Percentiles rank a stretch among this genome's conserved stretches.
Conservation (phyloP, 2,888 invertebrate species). For the Tiphia femorata region DNA sequence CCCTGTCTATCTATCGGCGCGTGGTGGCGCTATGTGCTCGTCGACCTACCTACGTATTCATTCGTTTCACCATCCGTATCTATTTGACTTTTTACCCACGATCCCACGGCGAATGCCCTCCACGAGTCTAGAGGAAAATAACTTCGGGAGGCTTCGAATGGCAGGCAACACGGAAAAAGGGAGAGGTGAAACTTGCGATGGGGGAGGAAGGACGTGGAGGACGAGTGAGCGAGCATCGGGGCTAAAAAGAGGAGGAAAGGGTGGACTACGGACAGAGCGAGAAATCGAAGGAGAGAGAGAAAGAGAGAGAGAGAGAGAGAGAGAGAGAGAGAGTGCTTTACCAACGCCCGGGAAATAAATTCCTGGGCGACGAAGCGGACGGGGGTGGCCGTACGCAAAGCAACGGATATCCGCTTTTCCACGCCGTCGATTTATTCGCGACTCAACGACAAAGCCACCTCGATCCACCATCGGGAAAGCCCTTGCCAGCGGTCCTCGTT, state of each 20-base stretch:
- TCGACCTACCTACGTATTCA: no score
- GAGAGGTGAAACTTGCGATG: no score
- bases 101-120: background rate
- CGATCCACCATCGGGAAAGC: conserved; percentile 28
- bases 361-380: conserved; percentile 36
- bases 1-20: no score
- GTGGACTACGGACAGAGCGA: background rate
- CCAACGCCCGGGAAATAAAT: conserved; percentile 43
- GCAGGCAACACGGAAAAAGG: no score
- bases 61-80: background rate
- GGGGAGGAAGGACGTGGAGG: background rate
- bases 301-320: conserved; percentile 6
- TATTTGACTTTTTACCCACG: conserved; percentile 7
- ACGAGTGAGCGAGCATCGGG: no score
- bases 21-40: background rate
- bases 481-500: conserved; percentile 20
- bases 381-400: conserved; percentile 29
- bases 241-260: background rate
- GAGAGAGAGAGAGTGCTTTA: background rate
- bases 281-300: background rate
- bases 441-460: conserved; percentile 34
- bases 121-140: background rate
- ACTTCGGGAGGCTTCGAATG: no score
- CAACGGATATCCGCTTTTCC: conserved; percentile 61
- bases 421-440: conserved; percentile 52